Evolutionary conservation across 2,888 invertebrate genomes (phyloP).

Genomic region (Meandrusa payeni): DNA sequence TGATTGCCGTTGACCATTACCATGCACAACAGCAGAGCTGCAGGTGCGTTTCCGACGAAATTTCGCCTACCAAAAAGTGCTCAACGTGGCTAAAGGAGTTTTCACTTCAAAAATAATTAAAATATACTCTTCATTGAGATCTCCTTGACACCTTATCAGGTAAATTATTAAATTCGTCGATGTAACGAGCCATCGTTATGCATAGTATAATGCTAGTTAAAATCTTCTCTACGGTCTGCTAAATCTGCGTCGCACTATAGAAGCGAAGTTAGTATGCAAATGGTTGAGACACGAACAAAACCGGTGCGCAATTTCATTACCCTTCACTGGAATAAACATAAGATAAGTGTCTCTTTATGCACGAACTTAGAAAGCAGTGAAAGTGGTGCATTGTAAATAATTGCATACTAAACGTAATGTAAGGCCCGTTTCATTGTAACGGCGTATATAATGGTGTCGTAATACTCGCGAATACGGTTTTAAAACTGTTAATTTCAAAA

Average conservation of each 20-base stretch:
- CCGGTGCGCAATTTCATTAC: conserved; percentile 18
- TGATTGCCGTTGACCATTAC: too few species aligned
- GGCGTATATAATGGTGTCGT: not conserved
- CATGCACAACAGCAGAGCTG: too few species aligned
- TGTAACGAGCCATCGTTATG: not conserved
- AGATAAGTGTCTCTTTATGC: conserved; percentile 18
- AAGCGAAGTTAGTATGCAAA: conserved; percentile 14
- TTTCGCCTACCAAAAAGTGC: too few species aligned
- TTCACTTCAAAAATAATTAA: too few species aligned
- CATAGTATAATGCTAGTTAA: not conserved
- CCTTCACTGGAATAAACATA: conserved; percentile 15
- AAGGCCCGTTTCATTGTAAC: conserved; percentile 2
- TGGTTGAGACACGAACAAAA: conserved; percentile 7
- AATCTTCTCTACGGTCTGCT: conserved; percentile 12
- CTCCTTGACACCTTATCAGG: too few species aligned
- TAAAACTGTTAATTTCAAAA: conserved; percentile 4
- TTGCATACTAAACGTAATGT: conserved; percentile 14
- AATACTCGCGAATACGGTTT: not conserved
- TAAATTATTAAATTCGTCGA: too few species aligned
- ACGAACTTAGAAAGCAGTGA: conserved; percentile 23
- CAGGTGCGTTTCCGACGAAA: too few species aligned
- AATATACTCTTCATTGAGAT: too few species aligned
- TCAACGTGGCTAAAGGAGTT: too few species aligned
- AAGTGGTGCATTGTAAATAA: conserved; percentile 21
- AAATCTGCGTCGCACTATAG: conserved; percentile 6